These are phyloP conservation scores for Cremastinae sp. DNA, from an alignment of 2,888 invertebrate species.

Conservation along the genomic window DNA sequence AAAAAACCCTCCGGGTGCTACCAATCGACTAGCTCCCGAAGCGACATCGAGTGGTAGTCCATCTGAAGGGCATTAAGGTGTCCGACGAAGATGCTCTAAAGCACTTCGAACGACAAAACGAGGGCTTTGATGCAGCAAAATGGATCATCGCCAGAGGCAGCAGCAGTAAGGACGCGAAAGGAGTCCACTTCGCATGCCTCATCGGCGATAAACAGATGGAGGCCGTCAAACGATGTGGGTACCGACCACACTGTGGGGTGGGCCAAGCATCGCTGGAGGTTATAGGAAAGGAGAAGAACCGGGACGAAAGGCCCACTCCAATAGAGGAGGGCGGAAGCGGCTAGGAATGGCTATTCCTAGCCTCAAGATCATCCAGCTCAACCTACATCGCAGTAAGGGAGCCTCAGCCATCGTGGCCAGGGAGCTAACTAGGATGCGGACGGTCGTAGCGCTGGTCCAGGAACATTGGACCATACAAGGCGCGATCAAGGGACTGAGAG, in stretches of 20 bases:
- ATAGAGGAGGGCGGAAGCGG: not conserved
- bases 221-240: not conserved
- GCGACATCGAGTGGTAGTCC: conserved; percentile 24
- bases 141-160: conserved; percentile 10
- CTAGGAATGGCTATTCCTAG: not conserved
- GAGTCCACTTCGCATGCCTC: conserved; percentile 4
- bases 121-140: not conserved
- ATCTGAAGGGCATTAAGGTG: conserved; percentile 1
- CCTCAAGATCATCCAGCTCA: not conserved
- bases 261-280: not conserved
- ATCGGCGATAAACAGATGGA: not conserved
- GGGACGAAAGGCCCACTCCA: not conserved
- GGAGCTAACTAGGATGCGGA: not conserved
- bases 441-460: not conserved
- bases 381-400: not conserved
- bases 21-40: conserved; percentile 17
- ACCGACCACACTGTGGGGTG: not conserved
- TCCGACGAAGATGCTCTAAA: not conserved
- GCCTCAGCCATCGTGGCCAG: conserved; percentile 3
- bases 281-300: not conserved
- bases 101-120: conserved; percentile 9
- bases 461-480: not conserved
- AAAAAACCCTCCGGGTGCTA: conserved; percentile 8
- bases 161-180: not conserved
- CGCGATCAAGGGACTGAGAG: conserved; percentile 11